Percentiles rank a stretch among this genome's conserved stretches.
These are phyloP conservation scores for Oncorhynchus nerka DNA, from an alignment of 2,113 vertebrate species.

Conservation along the genomic window DNA sequence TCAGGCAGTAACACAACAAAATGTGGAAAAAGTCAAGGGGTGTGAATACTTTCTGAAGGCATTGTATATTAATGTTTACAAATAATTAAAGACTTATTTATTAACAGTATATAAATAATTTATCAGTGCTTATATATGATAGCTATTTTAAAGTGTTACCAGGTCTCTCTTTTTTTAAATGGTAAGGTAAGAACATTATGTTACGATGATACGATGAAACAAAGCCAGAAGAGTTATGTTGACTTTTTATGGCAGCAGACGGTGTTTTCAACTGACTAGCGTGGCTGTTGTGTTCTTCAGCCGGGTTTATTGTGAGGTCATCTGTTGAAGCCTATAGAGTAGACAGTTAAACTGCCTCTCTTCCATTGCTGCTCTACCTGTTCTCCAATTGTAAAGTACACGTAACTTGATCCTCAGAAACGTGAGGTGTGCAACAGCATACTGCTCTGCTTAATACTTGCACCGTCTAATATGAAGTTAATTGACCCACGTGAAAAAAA, in stretches of 20 bases:
- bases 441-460: background rate
- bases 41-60: no score
- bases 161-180: background rate
- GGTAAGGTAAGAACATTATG: background rate
- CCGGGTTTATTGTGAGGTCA: background rate
- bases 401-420: conserved; percentile 41
- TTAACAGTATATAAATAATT: no score
- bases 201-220: background rate
- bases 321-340: background rate
- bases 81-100: no score
- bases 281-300: background rate
- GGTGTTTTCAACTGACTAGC: background rate
- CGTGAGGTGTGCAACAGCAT: conserved; percentile 15
- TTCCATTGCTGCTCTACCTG: conserved; percentile 49
- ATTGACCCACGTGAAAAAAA: background rate
- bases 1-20: no score
- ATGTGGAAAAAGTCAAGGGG: no score
- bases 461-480: background rate
- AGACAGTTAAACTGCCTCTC: conserved; percentile 25
- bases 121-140: no score
- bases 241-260: background rate
- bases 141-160: no score
- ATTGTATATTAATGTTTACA: no score
- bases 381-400: conserved; percentile 41
- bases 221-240: background rate